A percentile compares a stretch with the other conserved stretches of the same genome.
Conservation (phyloP, 2,113 vertebrate species). For the Triplophysa dalaica region DNA sequence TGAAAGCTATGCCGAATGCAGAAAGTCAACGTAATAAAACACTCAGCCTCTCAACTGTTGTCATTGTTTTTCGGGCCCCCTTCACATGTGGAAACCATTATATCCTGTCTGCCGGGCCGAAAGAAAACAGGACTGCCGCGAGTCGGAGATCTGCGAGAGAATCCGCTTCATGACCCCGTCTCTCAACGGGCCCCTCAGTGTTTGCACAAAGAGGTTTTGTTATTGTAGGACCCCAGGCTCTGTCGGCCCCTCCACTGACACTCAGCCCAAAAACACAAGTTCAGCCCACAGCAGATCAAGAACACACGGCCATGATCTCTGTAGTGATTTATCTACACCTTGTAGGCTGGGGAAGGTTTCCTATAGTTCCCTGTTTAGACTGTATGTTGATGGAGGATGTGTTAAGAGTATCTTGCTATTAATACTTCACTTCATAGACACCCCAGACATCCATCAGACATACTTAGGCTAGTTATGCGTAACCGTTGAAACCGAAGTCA, state of each 20-base stretch:
- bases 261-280: conserved; percentile 21
- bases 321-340: conserved; percentile 11
- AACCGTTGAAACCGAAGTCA: conserved; percentile 48
- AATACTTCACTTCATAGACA: background rate
- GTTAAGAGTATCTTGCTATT: background rate
- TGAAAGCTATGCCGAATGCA: conserved; percentile 6
- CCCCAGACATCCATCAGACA: background rate
- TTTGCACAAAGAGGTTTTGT: conserved; percentile 71
- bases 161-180: conserved; percentile 55
- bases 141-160: conserved; percentile 53
- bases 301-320: conserved; percentile 23
- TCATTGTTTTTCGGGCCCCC: conserved; percentile 56
- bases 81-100: conserved; percentile 81
- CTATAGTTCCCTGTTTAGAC: background rate
- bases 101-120: conserved; percentile 75
- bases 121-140: conserved; percentile 67
- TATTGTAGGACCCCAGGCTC: conserved; percentile 66
- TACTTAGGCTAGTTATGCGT: conserved; percentile 22
- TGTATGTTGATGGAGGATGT: conserved; percentile 10
- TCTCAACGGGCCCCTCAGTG: conserved; percentile 52
- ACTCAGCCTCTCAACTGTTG: conserved; percentile 49
- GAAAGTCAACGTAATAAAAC: conserved; percentile 54
- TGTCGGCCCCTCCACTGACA: conserved; percentile 55
- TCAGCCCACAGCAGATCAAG: conserved; percentile 9
- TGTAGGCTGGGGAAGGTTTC: conserved; percentile 7